Evolutionary conservation across 2,797 vertebrate species (phyloP).

Genomic region (Takifugu ocellatus): DNA sequence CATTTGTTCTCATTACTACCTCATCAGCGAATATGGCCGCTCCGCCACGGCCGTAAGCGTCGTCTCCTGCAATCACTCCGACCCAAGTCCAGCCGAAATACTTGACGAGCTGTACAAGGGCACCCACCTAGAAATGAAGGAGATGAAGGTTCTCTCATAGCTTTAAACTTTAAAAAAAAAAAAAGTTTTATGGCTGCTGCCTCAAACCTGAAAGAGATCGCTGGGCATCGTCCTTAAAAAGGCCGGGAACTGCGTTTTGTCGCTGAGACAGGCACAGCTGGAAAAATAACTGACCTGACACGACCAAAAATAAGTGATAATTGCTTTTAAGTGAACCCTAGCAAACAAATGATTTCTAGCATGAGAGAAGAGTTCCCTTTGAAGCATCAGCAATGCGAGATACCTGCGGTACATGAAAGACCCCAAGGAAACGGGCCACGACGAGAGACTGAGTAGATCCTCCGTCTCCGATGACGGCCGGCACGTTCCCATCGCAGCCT

Average conservation of each 20-base stretch:
- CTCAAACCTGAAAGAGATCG: slow-evolving; percentile 76
- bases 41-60: slow-evolving; percentile 77
- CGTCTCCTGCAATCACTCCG: slow-evolving; percentile 77
- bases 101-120: slow-evolving; percentile 75
- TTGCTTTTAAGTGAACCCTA: too few species aligned
- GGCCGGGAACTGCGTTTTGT: slow-evolving; percentile 76
- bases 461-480: slow-evolving; percentile 78
- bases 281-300: slow-evolving; percentile 81
- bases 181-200: neutral
- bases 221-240: slow-evolving; percentile 83
- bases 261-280: slow-evolving; percentile 80
- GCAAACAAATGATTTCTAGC: too few species aligned
- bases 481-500: slow-evolving; percentile 57
- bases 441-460: slow-evolving; percentile 80
- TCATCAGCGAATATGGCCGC: slow-evolving; percentile 73
- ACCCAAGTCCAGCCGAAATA: slow-evolving; percentile 82
- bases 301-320: neutral
- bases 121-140: slow-evolving; percentile 61
- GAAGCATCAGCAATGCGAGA: neutral
- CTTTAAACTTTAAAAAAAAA: neutral
- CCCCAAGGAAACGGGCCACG: slow-evolving; percentile 75
- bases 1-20: slow-evolving; percentile 30
- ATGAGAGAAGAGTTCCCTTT: too few species aligned
- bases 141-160: neutral
- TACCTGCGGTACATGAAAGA: slow-evolving; percentile 78